These are phyloP conservation scores for Melieria picta DNA, from an alignment of 2,888 invertebrate species.

Conservation along the genomic window DNA sequence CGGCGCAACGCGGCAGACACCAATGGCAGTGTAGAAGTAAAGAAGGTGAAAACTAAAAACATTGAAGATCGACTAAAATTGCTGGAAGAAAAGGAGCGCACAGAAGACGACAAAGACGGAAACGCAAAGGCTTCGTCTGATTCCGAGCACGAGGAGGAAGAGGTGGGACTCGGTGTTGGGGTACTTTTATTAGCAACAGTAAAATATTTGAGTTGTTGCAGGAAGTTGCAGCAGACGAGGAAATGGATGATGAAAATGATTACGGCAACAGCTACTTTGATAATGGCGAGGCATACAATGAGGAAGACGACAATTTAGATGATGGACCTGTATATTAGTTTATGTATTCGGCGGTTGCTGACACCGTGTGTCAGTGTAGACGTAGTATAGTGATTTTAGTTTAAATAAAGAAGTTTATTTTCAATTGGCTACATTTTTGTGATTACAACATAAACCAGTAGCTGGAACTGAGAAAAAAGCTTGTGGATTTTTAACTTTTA, in stretches of 20 bases:
- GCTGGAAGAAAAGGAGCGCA: conserved; percentile 74
- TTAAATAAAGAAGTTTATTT: too few relatives aligned
- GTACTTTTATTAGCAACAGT: neutral
- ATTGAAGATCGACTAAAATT: conserved; percentile 70
- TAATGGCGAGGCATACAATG: conserved; percentile 87
- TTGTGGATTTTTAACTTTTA: conserved; percentile 43
- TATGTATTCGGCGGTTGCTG: neutral
- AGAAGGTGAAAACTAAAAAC: conserved; percentile 53
- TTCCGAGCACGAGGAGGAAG: conserved; percentile 60
- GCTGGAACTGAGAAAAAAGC: too few relatives aligned
- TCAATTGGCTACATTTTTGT: too few relatives aligned
- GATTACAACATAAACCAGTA: too few relatives aligned
- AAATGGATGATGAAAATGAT: conserved; percentile 89
- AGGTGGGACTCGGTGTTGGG: conserved; percentile 4
- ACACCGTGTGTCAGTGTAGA: neutral
- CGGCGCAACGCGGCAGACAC: conserved; percentile 44
- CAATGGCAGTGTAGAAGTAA: conserved; percentile 25
- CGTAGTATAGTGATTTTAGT: too few relatives aligned
- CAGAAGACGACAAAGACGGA: conserved; percentile 68
- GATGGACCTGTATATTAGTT: conserved; percentile 79
- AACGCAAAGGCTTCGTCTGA: conserved; percentile 74
- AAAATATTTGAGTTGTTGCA: conserved; percentile 14
- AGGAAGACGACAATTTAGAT: conserved; percentile 86
- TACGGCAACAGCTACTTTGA: conserved; percentile 89
- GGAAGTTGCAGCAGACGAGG: conserved; percentile 71